A percentile compares a stretch with the other conserved stretches of the same genome.
Conservation (phyloP, 2,113 vertebrate species). For the Bubo blakistoni region DNA sequence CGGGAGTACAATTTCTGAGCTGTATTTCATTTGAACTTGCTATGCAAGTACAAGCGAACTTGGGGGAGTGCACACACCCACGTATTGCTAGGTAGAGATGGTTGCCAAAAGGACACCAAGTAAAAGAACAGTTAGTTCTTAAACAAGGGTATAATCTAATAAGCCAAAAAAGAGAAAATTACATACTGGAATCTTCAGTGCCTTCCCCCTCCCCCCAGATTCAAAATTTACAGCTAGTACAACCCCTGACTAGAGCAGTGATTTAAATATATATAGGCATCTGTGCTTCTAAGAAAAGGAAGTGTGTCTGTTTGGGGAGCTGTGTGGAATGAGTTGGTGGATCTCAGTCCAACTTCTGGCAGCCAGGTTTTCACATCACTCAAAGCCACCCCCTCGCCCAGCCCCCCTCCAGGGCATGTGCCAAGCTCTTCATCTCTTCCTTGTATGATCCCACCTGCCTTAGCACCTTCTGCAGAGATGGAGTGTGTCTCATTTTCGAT, state of each 20-base stretch:
- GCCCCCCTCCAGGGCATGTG: neutral
- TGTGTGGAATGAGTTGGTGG: conserved; percentile 53
- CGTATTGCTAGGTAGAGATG: conserved; percentile 62
- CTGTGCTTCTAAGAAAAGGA: conserved; percentile 61
- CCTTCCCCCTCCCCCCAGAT: neutral
- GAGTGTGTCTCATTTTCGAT: neutral
- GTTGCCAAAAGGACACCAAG: conserved; percentile 65
- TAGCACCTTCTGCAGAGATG: neutral
- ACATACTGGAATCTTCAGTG: conserved; percentile 43
- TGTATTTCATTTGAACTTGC: conserved; percentile 57
- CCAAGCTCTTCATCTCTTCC: neutral
- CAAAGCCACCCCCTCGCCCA: neutral
- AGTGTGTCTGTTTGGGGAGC: conserved; percentile 57
- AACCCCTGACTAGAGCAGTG: conserved; percentile 42
- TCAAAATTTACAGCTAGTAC: conserved; percentile 41
- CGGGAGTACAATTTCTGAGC: conserved; percentile 44
- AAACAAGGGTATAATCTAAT: conserved; percentile 69
- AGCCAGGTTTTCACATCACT: conserved; percentile 44
- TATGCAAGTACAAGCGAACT: conserved; percentile 47
- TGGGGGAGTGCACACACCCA: conserved; percentile 64
- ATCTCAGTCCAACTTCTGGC: conserved; percentile 50
- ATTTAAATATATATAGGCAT: conserved; percentile 59
- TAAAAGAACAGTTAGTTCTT: conserved; percentile 71
- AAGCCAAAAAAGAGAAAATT: conserved; percentile 56
- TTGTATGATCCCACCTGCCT: conserved; percentile 1